A percentile compares a stretch with the other conserved stretches of the same genome.
phyloP scores from a whole-genome alignment of 2,888 invertebrate genomes.

The Leucophora obtusa region DNA sequence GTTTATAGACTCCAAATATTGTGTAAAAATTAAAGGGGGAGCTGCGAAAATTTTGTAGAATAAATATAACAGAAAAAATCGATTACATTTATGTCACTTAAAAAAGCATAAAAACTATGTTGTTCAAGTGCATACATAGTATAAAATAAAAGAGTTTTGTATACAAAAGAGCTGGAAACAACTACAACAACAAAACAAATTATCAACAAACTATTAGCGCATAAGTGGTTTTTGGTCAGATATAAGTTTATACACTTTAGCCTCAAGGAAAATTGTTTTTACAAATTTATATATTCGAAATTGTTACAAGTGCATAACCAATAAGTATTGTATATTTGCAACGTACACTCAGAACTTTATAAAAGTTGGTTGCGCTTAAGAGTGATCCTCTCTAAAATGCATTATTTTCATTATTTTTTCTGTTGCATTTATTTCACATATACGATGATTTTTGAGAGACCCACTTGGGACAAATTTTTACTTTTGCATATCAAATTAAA shows the following conservation, averaged over 20 bases:
- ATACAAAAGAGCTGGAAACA: conserved; percentile 1
- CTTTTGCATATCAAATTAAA: no score
- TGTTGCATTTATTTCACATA: no score
- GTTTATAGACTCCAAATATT: conserved; percentile 13
- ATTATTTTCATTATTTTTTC: no score
- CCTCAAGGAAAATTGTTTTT: no score
- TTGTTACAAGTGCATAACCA: no score
- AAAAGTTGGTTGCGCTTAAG: no score
- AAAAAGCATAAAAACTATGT: conserved; percentile 9
- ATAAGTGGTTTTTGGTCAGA: conserved; percentile 11
- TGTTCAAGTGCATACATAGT: not conserved
- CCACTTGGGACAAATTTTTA: no score
- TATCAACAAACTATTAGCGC: conserved; percentile 10
- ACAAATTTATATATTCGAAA: not conserved
- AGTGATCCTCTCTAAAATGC: no score
- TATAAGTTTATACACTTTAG: not conserved
- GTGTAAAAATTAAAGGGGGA: not conserved
- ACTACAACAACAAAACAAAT: conserved; percentile 12
- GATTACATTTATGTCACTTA: conserved; percentile 27
- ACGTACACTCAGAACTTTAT: no score
- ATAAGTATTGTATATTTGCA: no score
- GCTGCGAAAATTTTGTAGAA: not conserved
- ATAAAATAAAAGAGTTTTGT: not conserved
- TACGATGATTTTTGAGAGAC: no score
- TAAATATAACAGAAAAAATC: conserved; percentile 19